Conservation (phyloP, 2,797 vertebrate species). For the Rhincodon typus region DNA sequence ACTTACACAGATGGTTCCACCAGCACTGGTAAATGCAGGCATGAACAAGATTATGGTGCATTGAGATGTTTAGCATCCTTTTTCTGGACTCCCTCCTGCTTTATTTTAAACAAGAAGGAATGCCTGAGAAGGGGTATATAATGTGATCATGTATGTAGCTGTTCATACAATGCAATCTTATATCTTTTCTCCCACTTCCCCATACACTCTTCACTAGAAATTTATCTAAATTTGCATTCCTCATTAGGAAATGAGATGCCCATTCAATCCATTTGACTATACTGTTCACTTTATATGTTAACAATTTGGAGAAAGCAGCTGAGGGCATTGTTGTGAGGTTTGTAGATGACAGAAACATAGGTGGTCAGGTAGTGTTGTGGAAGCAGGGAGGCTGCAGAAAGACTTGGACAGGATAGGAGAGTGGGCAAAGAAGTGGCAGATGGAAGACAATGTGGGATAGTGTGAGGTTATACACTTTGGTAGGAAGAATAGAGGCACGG, state of each 20-base stretch:
- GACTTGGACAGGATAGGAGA: too few relatives aligned
- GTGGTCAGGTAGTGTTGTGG: too few relatives aligned
- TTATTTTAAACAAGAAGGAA: not conserved
- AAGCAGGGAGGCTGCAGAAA: too few relatives aligned
- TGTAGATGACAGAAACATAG: too few relatives aligned
- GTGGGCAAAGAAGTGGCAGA: too few relatives aligned
- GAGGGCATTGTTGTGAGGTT: too few relatives aligned
- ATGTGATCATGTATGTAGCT: not conserved
- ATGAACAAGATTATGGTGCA: not conserved
- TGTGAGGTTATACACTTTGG: too few relatives aligned
- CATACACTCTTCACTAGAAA: not conserved
- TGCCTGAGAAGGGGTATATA: not conserved
- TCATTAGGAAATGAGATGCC: not conserved
- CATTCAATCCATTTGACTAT: not conserved
- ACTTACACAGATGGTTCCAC: not conserved
- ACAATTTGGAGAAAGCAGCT: too few relatives aligned
- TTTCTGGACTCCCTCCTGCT: not conserved
- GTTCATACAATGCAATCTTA: not conserved
- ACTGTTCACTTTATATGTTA: too few relatives aligned
- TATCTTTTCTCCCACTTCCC: not conserved
- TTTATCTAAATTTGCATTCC: not conserved
- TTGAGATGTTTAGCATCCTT: not conserved
- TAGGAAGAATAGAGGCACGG: too few relatives aligned
- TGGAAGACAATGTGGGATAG: too few relatives aligned
- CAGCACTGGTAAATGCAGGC: not conserved